Base-by-base conservation (phyloP, 2,888 invertebrate genomes). In the Oxyscelio sp. region DNA sequence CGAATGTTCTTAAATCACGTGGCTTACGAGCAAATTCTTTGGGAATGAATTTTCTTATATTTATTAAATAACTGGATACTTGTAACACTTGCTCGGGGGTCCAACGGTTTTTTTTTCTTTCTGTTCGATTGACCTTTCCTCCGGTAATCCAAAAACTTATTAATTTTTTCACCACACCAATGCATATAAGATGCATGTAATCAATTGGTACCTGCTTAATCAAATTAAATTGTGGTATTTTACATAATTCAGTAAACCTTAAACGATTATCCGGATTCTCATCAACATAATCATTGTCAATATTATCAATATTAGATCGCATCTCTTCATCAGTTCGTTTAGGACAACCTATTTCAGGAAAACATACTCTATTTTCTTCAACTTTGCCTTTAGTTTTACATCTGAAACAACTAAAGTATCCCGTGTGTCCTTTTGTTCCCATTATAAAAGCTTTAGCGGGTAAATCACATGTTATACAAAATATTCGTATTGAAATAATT, bases 121-220 rank as follows among this genome's bases (percentile, higher is more conserved):
- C 3, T 8, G 5, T 45, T 56, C 19, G 8, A 54, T 15, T 56
- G 56, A 56, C 68, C 6, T 83, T 78, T 15, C 38, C 17, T 3
- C 40, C 17, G 1, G 59, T 34, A 48, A 24, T 59, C 43, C 70
- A 58, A 34, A 50, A 22, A 43, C 58, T 58, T 4, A 80, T 11
- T n/a, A 80, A 31, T 43, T 50, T 80, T 17, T 43, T 63, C 0
- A 75, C 31, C 17, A 74, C 19, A 27, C 71, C 71, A 0, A 75
- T 17, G 63, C 45, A 84, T 43, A 84, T 34, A 0, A 83, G 21
- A 31, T 75, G 75, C 65, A n/a, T n/a, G n/a, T n/a, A n/a, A n/a
- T n/a, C n/a, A n/a, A n/a, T n/a, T n/a, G n/a, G n/a, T n/a, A n/a
- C 43, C n/a, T 38, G 11, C 13, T 68, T 13, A 1, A 75, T 38